A percentile compares a stretch with the other conserved stretches of the same genome.
phyloP scores from a whole-genome alignment of 2,113 vertebrate genomes.

The Eurypyga helias region DNA sequence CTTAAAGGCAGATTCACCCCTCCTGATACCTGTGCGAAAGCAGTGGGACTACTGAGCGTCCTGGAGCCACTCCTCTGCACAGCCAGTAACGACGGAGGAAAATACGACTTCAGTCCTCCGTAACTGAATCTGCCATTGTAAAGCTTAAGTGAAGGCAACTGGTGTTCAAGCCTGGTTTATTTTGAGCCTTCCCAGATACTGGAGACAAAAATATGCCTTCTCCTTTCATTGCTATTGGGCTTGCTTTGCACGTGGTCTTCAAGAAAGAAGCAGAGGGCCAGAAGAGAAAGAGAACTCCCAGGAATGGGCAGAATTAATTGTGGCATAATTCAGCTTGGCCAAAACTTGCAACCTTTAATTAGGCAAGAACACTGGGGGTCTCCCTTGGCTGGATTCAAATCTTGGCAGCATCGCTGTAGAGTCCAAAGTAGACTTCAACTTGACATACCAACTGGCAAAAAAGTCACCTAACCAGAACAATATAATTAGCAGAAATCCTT shows the following conservation, averaged over 20 bases:
- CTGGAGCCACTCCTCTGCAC: background rate
- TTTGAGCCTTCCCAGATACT: background rate
- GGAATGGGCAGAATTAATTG: background rate
- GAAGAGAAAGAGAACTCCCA: background rate
- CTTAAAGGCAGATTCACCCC: background rate
- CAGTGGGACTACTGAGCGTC: background rate
- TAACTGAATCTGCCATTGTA: background rate
- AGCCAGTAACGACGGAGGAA: background rate
- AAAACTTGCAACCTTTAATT: background rate
- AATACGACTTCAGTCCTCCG: background rate
- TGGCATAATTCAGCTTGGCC: background rate
- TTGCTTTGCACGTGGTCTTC: background rate
- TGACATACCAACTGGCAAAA: background rate
- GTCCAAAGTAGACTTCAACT: background rate
- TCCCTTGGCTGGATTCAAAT: background rate
- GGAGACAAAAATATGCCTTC: background rate
- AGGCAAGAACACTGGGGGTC: background rate
- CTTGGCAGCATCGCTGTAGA: background rate
- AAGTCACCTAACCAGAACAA: slow-evolving; percentile 13
- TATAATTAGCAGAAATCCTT: slow-evolving; percentile 26
- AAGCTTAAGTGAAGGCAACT: background rate
- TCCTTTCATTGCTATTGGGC: background rate
- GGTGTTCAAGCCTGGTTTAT: background rate
- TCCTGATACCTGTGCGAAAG: background rate
- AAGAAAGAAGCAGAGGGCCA: background rate